Evolutionary conservation across 2,888 invertebrate genomes (phyloP).

Genomic region (Hesperia comma): DNA sequence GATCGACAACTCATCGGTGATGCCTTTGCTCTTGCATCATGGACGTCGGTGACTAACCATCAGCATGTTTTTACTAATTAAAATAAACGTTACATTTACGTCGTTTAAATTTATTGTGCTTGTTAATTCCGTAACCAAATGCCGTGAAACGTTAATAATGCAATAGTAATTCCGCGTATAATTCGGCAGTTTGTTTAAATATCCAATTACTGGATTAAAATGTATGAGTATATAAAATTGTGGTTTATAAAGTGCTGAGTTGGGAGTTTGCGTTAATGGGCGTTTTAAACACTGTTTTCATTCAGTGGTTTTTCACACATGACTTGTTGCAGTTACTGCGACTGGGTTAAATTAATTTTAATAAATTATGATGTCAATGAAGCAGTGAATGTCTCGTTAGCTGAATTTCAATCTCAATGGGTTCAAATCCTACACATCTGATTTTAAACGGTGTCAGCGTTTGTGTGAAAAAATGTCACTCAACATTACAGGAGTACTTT

Average conservation of each 20-base stretch:
- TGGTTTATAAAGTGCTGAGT: conserved; percentile 26
- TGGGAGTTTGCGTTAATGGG: conserved; percentile 23
- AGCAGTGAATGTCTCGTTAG: too few species aligned
- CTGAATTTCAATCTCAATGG: too few species aligned
- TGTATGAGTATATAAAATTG: conserved; percentile 34
- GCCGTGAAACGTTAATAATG: conserved; percentile 10
- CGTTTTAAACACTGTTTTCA: conserved; percentile 22
- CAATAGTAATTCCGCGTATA: conserved; percentile 22
- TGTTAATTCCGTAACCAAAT: conserved; percentile 7
- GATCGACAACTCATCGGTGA: too few species aligned
- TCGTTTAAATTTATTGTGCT: background rate
- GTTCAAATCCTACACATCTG: too few species aligned
- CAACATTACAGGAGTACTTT: too few species aligned
- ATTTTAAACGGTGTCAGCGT: too few species aligned
- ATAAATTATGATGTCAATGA: background rate
- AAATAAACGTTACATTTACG: too few species aligned
- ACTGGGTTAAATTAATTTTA: conserved; percentile 11
- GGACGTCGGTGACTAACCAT: too few species aligned
- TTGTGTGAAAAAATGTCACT: too few species aligned
- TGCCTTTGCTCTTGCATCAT: too few species aligned
- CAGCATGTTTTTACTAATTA: too few species aligned
- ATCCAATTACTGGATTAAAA: conserved; percentile 28
- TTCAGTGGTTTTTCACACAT: conserved; percentile 25
- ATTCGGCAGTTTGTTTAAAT: conserved; percentile 33
- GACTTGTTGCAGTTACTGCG: conserved; percentile 25